phyloP scores from a whole-genome alignment of 2,888 invertebrate genomes.

The Scaptomyza polygonia region DNA sequence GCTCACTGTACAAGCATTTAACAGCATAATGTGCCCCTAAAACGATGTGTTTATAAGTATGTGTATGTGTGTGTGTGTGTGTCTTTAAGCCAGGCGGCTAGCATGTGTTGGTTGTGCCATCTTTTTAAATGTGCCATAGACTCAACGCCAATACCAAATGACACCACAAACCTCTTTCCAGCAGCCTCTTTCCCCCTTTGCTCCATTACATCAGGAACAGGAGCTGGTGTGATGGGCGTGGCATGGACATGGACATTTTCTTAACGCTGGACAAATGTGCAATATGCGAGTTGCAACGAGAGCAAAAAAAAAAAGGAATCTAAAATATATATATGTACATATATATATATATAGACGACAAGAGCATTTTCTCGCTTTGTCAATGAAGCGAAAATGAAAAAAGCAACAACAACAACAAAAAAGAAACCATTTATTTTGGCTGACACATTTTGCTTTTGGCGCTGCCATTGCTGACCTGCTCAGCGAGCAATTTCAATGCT shows the following conservation, averaged over 20 bases:
- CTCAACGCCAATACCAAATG: slow-evolving; percentile 38
- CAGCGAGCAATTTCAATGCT: slow-evolving; percentile 61
- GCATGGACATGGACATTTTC: slow-evolving; percentile 44
- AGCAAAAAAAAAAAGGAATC: slow-evolving; percentile 22
- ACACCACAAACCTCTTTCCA: not conserved
- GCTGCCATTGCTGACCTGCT: slow-evolving; percentile 62
- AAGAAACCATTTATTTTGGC: slow-evolving; percentile 65
- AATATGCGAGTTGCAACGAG: slow-evolving; percentile 56
- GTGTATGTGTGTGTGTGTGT: slow-evolving; percentile 15
- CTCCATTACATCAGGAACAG: slow-evolving; percentile 15
- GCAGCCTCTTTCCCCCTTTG: too few relatives aligned
- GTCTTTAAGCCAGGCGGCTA: slow-evolving; percentile 12
- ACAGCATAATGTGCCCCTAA: slow-evolving; percentile 23
- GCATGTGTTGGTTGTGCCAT: slow-evolving; percentile 54
- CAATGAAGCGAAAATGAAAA: slow-evolving; percentile 64
- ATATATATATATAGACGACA: slow-evolving; percentile 51
- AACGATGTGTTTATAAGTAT: slow-evolving; percentile 1
- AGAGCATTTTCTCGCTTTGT: slow-evolving; percentile 45
- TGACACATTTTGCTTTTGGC: slow-evolving; percentile 64
- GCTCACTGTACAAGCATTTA: slow-evolving; percentile 16
- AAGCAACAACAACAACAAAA: slow-evolving; percentile 25
- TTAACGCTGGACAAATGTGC: slow-evolving; percentile 69
- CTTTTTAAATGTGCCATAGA: slow-evolving; percentile 70
- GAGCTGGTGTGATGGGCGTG: slow-evolving; percentile 53
- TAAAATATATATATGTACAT: slow-evolving; percentile 31